These are phyloP conservation scores for Idris sp. DNA, from an alignment of 1,140 invertebrate genomes.

Conservation along the genomic window DNA sequence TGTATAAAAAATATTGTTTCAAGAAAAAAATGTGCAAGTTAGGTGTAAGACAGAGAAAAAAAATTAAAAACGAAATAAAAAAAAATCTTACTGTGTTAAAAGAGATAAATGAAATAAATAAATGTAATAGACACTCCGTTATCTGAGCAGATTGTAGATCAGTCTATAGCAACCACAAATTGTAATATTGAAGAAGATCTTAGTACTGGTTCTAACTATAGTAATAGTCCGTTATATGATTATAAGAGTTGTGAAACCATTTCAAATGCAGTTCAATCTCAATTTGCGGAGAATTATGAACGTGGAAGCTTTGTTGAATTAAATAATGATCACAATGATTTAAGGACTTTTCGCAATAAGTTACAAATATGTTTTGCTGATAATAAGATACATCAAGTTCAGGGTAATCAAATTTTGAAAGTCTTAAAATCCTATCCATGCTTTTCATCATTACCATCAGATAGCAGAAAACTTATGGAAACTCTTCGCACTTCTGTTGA, in stretches of 20 bases:
- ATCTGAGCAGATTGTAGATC: too few species aligned
- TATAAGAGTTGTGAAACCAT: too few species aligned
- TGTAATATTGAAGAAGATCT: too few species aligned
- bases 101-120: background rate
- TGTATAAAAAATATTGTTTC: background rate
- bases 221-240: too few species aligned
- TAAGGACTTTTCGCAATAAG: conserved; percentile 1
- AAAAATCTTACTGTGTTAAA: background rate
- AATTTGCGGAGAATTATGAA: too few species aligned
- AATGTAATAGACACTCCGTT: too few species aligned
- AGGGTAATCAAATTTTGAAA: conserved; percentile 30
- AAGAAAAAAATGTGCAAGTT: background rate
- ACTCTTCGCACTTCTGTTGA: conserved; percentile 12
- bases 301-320: too few species aligned
- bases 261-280: too few species aligned
- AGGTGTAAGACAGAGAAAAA: conserved; percentile 3
- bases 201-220: too few species aligned
- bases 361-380: conserved; percentile 26
- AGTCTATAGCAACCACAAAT: too few species aligned
- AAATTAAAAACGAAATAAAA: conserved; percentile 4
- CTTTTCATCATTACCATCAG: conserved; percentile 18
- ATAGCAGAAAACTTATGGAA: conserved; percentile 26
- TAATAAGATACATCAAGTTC: conserved; percentile 14
- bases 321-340: conserved; percentile 1
- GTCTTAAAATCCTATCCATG: conserved; percentile 32